Evolutionary conservation across 2,113 vertebrate genomes (phyloP).

Genomic region (Nothobranchius kuhntae): DNA sequence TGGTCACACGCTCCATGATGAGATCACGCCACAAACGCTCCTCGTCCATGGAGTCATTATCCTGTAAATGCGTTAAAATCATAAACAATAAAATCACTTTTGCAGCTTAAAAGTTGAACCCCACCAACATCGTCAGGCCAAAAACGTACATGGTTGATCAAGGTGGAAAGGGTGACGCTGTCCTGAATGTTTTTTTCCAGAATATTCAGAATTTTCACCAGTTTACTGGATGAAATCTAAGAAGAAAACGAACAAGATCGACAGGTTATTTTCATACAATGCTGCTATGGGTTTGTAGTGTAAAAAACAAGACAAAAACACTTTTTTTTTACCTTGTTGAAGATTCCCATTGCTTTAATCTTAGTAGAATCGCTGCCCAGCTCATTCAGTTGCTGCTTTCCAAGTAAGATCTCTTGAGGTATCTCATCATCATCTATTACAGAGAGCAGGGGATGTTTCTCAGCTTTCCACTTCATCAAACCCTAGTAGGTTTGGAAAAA

Average conservation of each 20-base stretch:
- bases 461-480: background rate
- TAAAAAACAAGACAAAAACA: background rate
- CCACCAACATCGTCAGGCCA: background rate
- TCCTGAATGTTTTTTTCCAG: slow-evolving; percentile 98
- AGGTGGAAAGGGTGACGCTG: slow-evolving; percentile 91
- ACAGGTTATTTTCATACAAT: background rate
- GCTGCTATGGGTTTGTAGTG: slow-evolving; percentile 1
- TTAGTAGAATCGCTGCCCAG: slow-evolving; percentile 93
- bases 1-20: slow-evolving; percentile 97
- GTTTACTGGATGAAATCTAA: slow-evolving; percentile 91
- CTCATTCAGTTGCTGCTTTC: slow-evolving; percentile 93
- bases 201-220: slow-evolving; percentile 92
- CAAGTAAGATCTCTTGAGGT: slow-evolving; percentile 91
- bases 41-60: slow-evolving; percentile 93
- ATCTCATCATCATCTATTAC: slow-evolving; percentile 84
- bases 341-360: slow-evolving; percentile 97
- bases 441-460: background rate
- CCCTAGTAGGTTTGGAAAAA: background rate
- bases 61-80: slow-evolving; percentile 69
- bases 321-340: slow-evolving; percentile 84
- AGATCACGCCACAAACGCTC: slow-evolving; percentile 96
- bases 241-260: slow-evolving; percentile 23
- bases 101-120: background rate
- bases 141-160: slow-evolving; percentile 89
- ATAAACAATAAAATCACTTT: background rate